Evolutionary conservation across 2,888 invertebrate genomes (phyloP).

Genomic region (Drosophila melanosoma): DNA sequence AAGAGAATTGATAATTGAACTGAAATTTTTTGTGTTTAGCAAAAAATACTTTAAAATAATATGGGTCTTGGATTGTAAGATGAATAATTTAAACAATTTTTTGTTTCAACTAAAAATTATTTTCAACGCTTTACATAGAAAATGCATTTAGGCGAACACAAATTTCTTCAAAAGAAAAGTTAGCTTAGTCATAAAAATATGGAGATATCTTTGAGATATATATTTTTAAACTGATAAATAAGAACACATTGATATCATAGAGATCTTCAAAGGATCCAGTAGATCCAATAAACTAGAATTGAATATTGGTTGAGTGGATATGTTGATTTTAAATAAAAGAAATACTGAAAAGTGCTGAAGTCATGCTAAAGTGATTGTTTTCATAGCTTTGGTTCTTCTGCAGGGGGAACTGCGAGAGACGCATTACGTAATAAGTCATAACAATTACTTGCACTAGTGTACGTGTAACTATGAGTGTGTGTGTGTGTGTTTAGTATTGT

Average conservation of each 20-base stretch:
- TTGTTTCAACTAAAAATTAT: neutral
- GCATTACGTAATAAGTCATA: conserved; percentile 53
- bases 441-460: conserved; percentile 35
- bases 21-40: neutral
- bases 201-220: neutral
- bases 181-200: neutral
- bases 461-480: conserved; percentile 6
- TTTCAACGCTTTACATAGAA: neutral
- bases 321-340: conserved; percentile 12
- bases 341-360: conserved; percentile 23
- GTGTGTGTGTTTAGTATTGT: neutral
- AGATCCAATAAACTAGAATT: neutral
- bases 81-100: neutral
- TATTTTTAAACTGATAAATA: neutral
- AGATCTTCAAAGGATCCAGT: neutral
- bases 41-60: neutral
- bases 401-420: conserved; percentile 31
- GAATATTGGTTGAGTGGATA: conserved; percentile 28
- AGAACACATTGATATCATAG: neutral
- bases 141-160: neutral
- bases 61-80: neutral
- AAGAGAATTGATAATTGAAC: neutral
- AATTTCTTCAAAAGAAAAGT: neutral
- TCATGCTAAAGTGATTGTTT: conserved; percentile 37
- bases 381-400: conserved; percentile 14